Conservation (phyloP, 2,797 vertebrate species). For the Taeniopygia guttata region DNA sequence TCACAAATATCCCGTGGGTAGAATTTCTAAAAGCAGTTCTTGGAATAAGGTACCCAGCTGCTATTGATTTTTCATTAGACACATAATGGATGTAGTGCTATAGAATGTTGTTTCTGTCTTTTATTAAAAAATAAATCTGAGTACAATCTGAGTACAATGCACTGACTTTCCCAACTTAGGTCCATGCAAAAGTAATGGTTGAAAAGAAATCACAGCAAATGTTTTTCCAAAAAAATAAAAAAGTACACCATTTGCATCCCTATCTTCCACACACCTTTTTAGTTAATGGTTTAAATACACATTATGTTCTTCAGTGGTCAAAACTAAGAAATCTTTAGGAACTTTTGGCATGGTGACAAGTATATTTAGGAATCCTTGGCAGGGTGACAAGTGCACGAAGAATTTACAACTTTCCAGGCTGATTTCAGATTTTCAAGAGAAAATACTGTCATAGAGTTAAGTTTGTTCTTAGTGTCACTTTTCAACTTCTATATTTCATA, state of each 20-base stretch:
- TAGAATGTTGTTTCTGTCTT: slow-evolving; percentile 2
- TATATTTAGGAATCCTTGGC: background rate
- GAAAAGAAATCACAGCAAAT: background rate
- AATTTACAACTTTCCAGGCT: background rate
- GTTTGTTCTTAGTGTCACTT: background rate
- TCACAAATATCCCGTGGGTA: slow-evolving; percentile 24
- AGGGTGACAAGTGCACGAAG: background rate
- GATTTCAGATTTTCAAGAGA: background rate
- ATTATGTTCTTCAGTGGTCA: background rate
- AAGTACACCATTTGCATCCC: background rate
- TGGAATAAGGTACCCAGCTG: slow-evolving; percentile 4
- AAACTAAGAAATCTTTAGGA: background rate
- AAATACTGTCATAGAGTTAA: background rate
- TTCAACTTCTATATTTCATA: background rate
- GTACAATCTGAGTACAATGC: background rate
- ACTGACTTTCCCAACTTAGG: background rate
- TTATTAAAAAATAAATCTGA: slow-evolving; percentile 24
- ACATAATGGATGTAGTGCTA: background rate
- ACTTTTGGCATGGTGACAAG: background rate
- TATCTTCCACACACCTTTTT: background rate
- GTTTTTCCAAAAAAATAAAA: background rate
- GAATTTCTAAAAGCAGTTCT: slow-evolving; percentile 52
- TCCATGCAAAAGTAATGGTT: background rate
- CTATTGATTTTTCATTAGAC: slow-evolving; percentile 55
- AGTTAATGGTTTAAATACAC: background rate